Percentiles rank a stretch among this genome's conserved stretches.
Evolutionary conservation across 2,797 vertebrate genomes (phyloP).

Genomic region (Falco rusticolus): DNA sequence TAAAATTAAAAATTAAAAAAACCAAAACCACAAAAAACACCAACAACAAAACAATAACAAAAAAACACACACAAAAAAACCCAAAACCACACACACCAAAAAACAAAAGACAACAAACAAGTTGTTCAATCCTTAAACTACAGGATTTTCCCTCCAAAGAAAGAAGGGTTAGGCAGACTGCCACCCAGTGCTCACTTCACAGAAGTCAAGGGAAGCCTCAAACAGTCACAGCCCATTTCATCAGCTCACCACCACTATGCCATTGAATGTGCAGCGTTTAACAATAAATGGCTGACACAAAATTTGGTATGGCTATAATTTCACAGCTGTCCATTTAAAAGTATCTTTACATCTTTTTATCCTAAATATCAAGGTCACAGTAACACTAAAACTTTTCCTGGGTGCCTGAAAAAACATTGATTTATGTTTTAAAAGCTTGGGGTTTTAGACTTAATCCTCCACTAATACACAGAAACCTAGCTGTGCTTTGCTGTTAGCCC

Average conservation of each 20-base stretch:
- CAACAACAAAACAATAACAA: not conserved
- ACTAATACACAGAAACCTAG: not conserved
- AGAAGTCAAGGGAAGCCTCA: not conserved
- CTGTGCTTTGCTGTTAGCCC: not conserved
- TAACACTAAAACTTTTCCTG: not conserved
- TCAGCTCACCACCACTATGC: not conserved
- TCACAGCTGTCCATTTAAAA: not conserved
- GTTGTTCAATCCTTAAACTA: not conserved
- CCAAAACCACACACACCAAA: not conserved
- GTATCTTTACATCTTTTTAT: not conserved
- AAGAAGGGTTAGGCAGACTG: not conserved
- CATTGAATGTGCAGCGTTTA: not conserved
- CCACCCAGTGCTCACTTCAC: slow-evolving; percentile 40
- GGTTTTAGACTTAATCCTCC: not conserved
- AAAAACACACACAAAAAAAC: not conserved
- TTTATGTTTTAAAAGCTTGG: not conserved
- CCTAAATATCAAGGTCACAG: not conserved
- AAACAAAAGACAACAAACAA: too few relatives aligned
- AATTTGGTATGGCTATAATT: not conserved
- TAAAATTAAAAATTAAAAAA: not conserved
- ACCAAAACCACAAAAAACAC: not conserved
- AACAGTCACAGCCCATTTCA: not conserved
- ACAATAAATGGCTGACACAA: not conserved
- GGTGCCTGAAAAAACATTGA: not conserved
- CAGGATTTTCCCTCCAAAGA: not conserved